Evolutionary conservation across 2,888 invertebrate genomes (phyloP), one percentile per base, ranked within the genome.

Genomic region (Chrysolina oricalcia): DNA sequence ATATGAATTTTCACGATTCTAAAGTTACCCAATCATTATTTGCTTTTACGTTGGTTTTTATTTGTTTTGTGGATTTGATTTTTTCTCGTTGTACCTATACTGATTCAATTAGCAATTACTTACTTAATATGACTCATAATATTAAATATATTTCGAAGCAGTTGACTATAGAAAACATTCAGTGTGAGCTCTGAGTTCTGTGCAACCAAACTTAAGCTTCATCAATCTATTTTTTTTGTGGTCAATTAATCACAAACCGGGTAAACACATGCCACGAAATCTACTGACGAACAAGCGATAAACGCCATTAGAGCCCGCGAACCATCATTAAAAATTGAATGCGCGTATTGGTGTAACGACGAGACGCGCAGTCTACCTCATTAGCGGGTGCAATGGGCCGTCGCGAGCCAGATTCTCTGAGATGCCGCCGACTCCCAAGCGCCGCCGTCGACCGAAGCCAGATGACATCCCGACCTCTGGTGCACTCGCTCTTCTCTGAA

Each of bases 321-420:
- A 23, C 27, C 35, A 35, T 59, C 59, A 74, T 74, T 74, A 68
- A 71, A 72, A 70, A 70, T 69, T 75, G 56, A 68, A 75, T 68
- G 64, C 48, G 46, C 43, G 66, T 35, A 35, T 65, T 27, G 65
- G 63, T 70, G 43, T 62, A 76, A 67, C 66, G 70, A 68, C 63
- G 69, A 85, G 85, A 85, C 85, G 83, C 76, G 80, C 85, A 85
- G 86, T 86, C 86, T 86, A 87, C 84, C 83, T 87, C 87, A 87
- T 87, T 87, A 87, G 82, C 84, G 85, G 80, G 80, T 84, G 86
- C 85, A 87, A 87, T 87, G 86, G 85, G 82, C 83, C 87, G 85
- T 83, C 76, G 72, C 79, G 80, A 77, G 71, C 82, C 81, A 81
- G 40, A 35, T 40, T 68, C 53, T 68, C 72, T 82, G 78, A 83